These are phyloP conservation scores for Sebastes cheni DNA, from an alignment of 2,797 vertebrate species.

Conservation along the genomic window DNA sequence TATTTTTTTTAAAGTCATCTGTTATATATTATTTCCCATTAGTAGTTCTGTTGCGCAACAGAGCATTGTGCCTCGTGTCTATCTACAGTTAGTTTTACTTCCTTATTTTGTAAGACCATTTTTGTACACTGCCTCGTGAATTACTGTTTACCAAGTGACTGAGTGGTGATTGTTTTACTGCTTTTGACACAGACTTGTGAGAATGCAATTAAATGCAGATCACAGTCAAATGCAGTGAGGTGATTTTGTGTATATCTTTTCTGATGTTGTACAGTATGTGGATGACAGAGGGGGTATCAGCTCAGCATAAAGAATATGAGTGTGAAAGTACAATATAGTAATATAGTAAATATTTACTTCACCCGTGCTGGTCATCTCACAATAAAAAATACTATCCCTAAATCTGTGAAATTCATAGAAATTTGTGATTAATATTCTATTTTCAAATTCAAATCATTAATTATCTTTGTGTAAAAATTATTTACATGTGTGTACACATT, in stretches of 20 bases:
- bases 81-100: conserved; percentile 62
- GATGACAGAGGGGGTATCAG: background rate
- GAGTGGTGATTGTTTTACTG: conserved; percentile 5
- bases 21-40: conserved; percentile 17
- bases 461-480: conserved; percentile 45
- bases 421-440: conserved; percentile 9
- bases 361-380: conserved; percentile 15
- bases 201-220: conserved; percentile 19
- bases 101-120: conserved; percentile 23
- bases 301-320: background rate
- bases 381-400: conserved; percentile 44
- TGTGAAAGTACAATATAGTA: background rate
- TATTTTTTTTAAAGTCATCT: conserved; percentile 25
- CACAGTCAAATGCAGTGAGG: conserved; percentile 16
- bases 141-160: conserved; percentile 10
- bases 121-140: conserved; percentile 12
- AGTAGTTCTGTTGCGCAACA: conserved; percentile 44
- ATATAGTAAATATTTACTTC: background rate
- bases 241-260: background rate
- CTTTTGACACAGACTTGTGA: background rate
- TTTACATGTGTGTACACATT: conserved; percentile 46
- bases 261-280: background rate
- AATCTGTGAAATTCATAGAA: conserved; percentile 40
- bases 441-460: conserved; percentile 8
- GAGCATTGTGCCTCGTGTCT: conserved; percentile 51